Conservation (phyloP, 2,888 invertebrate species). For the Macrophya annulata region DNA sequence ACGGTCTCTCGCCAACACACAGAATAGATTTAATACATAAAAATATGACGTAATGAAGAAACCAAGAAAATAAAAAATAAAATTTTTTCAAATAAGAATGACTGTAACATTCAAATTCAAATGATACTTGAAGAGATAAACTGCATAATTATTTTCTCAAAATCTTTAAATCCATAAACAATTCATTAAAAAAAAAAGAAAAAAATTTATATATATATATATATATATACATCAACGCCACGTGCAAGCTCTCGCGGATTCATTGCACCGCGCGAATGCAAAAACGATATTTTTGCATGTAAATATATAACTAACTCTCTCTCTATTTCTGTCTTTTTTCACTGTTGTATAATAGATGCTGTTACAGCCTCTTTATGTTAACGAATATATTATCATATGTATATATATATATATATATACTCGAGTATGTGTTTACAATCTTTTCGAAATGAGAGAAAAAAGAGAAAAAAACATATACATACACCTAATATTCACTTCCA, state of each 20-base stretch:
- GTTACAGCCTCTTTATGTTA: background rate
- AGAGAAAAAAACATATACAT: background rate
- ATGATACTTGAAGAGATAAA: background rate
- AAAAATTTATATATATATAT: background rate
- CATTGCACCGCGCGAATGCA: conserved; percentile 21
- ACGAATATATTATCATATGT: background rate
- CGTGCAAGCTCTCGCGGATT: background rate
- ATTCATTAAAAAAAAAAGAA: background rate
- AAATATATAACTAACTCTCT: background rate
- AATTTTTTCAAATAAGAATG: background rate
- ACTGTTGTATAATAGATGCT: background rate
- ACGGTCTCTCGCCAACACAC: background rate
- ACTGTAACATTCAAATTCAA: too few relatives aligned
- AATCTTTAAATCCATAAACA: background rate
- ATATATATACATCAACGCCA: background rate
- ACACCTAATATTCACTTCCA: background rate
- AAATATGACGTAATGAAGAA: background rate
- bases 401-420: background rate
- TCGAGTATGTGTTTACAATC: background rate
- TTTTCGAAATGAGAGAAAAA: conserved; percentile 8
- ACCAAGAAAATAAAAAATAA: background rate
- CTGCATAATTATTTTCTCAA: background rate
- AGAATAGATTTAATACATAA: background rate
- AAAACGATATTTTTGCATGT: conserved; percentile 6
- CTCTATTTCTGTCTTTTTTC: background rate